These are phyloP conservation scores for Karalla daura DNA, from an alignment of 2,797 vertebrate genomes.

Conservation along the genomic window DNA sequence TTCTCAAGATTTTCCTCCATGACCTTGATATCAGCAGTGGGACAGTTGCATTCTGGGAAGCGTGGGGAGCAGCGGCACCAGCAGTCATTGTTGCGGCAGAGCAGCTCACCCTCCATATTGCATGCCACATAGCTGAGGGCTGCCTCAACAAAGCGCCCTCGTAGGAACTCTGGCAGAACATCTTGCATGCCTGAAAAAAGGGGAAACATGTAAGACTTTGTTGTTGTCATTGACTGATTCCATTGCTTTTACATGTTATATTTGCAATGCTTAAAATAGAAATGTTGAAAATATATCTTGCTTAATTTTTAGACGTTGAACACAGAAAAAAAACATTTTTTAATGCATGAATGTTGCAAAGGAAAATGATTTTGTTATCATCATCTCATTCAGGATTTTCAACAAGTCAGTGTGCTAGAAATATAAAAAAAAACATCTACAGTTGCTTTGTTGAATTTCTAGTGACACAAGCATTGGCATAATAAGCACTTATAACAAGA, in stretches of 20 bases:
- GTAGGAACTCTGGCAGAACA: constrained; percentile 92
- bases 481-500: no score
- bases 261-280: background rate
- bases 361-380: background rate
- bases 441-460: no score
- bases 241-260: background rate
- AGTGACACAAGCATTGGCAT: no score
- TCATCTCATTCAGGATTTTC: background rate
- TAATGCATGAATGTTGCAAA: background rate
- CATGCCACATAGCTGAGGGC: constrained; percentile 98
- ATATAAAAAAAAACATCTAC: no score
- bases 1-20: constrained; percentile 93
- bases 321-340: background rate
- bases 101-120: constrained; percentile 92
- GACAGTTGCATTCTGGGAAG: constrained; percentile 96
- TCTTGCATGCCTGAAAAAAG: constrained; percentile 89
- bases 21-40: constrained; percentile 91
- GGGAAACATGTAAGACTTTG: background rate
- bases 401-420: background rate
- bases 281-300: background rate
- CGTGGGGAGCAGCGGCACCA: constrained; percentile 91
- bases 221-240: background rate
- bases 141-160: constrained; percentile 92
- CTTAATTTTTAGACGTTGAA: background rate
- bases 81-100: constrained; percentile 94